phyloP scores from a whole-genome alignment of 64 coral and sea anemone species.

The Astreopora myriophthalma region DNA sequence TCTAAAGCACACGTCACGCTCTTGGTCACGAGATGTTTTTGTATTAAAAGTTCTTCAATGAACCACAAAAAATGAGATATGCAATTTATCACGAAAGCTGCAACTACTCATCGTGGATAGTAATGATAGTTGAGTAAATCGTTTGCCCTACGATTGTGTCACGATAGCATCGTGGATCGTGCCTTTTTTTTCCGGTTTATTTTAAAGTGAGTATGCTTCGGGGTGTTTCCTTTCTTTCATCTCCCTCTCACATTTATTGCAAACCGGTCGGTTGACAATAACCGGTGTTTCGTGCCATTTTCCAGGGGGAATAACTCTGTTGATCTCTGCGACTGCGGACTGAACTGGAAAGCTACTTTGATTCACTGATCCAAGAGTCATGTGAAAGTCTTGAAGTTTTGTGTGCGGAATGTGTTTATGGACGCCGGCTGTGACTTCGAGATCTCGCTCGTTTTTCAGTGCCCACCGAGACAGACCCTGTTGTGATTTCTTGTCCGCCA shows the following conservation, averaged over 20 bases:
- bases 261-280: constrained; percentile 41
- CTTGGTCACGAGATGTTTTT: no score
- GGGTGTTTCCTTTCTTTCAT: neutral
- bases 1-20: no score
- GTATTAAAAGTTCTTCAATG: no score
- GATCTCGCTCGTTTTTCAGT: constrained; percentile 50
- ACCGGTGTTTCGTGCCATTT: constrained; percentile 59
- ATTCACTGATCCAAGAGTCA: constrained; percentile 67
- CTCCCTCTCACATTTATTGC: constrained; percentile 38
- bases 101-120: no score
- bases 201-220: no score
- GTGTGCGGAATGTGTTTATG: constrained; percentile 56
- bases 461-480: constrained; percentile 17
- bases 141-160: no score
- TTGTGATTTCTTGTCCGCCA: constrained; percentile 60
- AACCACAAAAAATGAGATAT: no score
- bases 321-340: constrained; percentile 60
- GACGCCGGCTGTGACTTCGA: constrained; percentile 50
- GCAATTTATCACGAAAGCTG: no score
- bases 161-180: no score
- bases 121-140: no score
- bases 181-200: no score
- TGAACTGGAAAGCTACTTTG: constrained; percentile 55
- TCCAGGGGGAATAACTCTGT: constrained; percentile 48
- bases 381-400: constrained; percentile 65